Conservation (phyloP, 2,888 invertebrate species). For the Phasia obesa region DNA sequence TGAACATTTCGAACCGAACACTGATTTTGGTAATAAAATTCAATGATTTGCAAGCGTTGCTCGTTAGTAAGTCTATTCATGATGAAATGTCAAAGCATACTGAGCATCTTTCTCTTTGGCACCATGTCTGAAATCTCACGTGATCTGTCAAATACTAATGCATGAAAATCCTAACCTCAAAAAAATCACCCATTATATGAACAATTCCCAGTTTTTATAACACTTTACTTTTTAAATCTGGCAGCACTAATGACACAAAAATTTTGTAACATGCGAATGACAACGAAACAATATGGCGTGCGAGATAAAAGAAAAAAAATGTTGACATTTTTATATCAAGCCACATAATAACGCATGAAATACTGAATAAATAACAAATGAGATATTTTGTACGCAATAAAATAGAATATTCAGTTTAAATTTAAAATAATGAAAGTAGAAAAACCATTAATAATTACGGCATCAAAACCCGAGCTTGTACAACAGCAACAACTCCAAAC, state of each 20-base stretch:
- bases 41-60: no score
- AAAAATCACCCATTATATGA: no score
- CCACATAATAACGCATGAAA: background rate
- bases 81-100: no score
- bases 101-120: no score
- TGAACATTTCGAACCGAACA: no score
- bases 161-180: no score
- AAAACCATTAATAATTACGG: background rate
- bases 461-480: background rate
- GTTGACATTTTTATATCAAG: slow-evolving; percentile 57
- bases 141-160: no score
- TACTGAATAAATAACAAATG: slow-evolving; percentile 13
- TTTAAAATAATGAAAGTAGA: slow-evolving; percentile 54
- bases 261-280: slow-evolving; percentile 54
- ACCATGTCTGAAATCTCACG: no score
- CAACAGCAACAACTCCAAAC: background rate
- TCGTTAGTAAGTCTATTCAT: no score
- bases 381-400: slow-evolving; percentile 40
- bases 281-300: slow-evolving; percentile 54
- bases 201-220: background rate
- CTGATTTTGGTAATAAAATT: no score
- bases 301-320: slow-evolving; percentile 36
- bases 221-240: slow-evolving; percentile 83
- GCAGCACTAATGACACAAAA: slow-evolving; percentile 10
- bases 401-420: slow-evolving; percentile 33